Percentiles rank a stretch among this genome's conserved stretches.
Conservation (phyloP, 2,888 invertebrate genomes). For the Protonemura montana region DNA sequence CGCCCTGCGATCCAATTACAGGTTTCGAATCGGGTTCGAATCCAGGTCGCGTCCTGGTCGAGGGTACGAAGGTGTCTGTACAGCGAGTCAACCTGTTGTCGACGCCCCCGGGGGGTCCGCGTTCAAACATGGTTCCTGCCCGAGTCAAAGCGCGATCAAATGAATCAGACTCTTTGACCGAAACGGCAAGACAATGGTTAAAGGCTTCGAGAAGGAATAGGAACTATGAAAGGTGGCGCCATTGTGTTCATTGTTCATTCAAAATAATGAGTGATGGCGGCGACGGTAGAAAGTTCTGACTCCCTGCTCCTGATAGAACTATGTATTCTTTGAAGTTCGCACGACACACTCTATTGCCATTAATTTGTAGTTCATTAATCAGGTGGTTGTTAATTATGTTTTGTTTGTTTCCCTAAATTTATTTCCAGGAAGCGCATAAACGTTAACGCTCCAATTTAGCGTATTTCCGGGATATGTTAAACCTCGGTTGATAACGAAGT, state of each 20-base stretch:
- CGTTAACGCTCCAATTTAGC: neutral
- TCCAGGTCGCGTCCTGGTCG: neutral
- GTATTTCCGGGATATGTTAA: neutral
- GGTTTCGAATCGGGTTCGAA: neutral
- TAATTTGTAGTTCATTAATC: neutral
- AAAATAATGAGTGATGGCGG: conserved; percentile 21
- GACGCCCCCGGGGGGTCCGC: neutral
- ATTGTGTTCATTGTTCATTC: conserved; percentile 1
- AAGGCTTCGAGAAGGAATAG: neutral
- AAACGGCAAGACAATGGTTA: neutral
- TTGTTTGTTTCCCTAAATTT: neutral
- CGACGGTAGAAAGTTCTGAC: neutral
- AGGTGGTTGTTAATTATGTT: neutral
- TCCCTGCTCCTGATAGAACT: neutral
- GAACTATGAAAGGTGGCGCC: neutral
- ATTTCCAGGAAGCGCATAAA: neutral
- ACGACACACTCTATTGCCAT: neutral
- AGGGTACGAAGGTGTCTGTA: neutral
- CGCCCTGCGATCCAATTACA: neutral
- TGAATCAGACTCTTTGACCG: conserved; percentile 12
- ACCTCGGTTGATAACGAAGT: too few species aligned
- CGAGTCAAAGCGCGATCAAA: conserved; percentile 5
- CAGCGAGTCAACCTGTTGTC: neutral
- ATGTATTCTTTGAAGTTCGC: neutral
- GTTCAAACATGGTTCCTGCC: neutral